These are phyloP conservation scores for Masnerella sp. DNA, from an alignment of 2,888 invertebrate species.

Conservation along the genomic window DNA sequence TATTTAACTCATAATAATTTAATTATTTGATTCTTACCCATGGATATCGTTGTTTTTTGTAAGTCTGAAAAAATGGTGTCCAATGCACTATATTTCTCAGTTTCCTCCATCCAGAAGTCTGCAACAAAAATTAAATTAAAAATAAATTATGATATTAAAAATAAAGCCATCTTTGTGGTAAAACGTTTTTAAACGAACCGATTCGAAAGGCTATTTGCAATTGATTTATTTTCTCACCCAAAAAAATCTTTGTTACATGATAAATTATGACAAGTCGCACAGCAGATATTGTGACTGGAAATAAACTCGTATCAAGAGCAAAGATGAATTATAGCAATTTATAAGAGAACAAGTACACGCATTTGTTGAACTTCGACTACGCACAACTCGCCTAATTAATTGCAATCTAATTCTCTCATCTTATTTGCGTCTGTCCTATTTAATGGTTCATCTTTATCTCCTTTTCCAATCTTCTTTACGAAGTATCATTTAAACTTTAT, in stretches of 20 bases:
- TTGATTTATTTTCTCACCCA: no score
- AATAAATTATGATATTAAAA: no score
- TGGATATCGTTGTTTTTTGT: conserved; percentile 96
- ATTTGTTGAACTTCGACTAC: conserved; percentile 36
- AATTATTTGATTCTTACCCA: conserved; percentile 83
- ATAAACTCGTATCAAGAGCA: not conserved
- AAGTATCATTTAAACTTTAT: no score
- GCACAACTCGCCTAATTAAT: conserved; percentile 45
- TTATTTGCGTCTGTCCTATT: conserved; percentile 9
- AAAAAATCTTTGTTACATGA: no score
- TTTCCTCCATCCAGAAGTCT: conserved; percentile 96
- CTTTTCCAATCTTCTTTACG: conserved; percentile 17
- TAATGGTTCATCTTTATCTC: conserved; percentile 10
- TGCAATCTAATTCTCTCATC: conserved; percentile 44
- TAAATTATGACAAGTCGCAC: no score
- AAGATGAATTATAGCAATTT: conserved; percentile 4
- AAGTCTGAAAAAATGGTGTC: conserved; percentile 98
- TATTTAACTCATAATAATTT: conserved; percentile 4
- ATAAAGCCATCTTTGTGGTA: no score
- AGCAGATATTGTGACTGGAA: not conserved
- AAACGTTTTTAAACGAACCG: no score
- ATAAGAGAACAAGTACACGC: conserved; percentile 16
- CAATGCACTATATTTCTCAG: conserved; percentile 96
- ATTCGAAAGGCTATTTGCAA: conserved; percentile 34
- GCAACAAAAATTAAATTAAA: conserved; percentile 79